Evolutionary conservation across 2,797 vertebrate species (phyloP), one percentile per base, ranked within the genome.

Genomic region (Sebastes matsubarae): DNA sequence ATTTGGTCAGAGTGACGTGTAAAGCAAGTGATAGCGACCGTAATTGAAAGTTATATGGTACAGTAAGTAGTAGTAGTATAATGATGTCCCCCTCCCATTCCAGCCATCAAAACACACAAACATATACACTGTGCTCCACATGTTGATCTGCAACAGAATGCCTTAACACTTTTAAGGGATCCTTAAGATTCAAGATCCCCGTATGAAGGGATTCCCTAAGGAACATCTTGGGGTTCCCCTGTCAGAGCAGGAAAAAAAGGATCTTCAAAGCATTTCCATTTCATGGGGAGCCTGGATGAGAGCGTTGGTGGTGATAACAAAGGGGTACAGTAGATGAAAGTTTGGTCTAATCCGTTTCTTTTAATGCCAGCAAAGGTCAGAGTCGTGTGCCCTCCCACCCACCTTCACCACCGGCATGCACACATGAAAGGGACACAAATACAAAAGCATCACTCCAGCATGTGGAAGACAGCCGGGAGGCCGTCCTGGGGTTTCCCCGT

Each of bases 301-400:
- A 36, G 57, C 1, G 29, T 72, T 79, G 75, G 84, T 75, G 85
- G 60, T 18, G 46, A 71, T 66, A 54, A 83, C 83, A 90, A 84
- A 83, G 87, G 64, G 68, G 59, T 42, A 42, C 38, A 42, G 38
- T 0, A 64, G 90, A 89, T 90, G 80, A 90, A 92, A 91, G 89
- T 72, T 61, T 30, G 58, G 24, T 52, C 61, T 76, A 79, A 89
- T 89, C 85, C 60, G 24, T 76, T 82, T 87, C 73, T 87, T 86
- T 89, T 87, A 84, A 91, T 89, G 87, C 83, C 87, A 88, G 80
- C 50, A 88, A 94, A 94, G 93, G 93, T 94, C 92, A 89, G 77
- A 68, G 38, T 68, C 30, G 4, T 36, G 68, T 46, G 80, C 27
- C 64, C 68, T 57, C 73, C 68, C 81, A 24, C 90, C 80, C 83